Base-by-base conservation (phyloP, 2,113 vertebrate species). In the Aspiorhynchus laticeps region DNA sequence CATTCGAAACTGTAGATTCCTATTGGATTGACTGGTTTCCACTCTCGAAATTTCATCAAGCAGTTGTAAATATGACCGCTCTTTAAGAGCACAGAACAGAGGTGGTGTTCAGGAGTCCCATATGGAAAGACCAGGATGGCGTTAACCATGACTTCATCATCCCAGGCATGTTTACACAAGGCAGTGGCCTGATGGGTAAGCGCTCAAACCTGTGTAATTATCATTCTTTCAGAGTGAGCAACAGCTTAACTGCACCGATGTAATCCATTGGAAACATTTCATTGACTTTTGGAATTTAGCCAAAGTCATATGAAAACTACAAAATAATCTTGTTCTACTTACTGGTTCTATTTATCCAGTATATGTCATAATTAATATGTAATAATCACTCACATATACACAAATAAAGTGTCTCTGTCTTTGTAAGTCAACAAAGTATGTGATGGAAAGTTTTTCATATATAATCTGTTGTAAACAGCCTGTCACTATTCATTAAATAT, bases 91-190 rank as follows among this genome's bases (percentile, higher is more conserved):
- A n/a, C 92, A 94, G 91, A 3, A 9, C 65, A 91, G 89, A 90
- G 87, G 91, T 92, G 91, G 92, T 94, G 92, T 93, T 90, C 92
- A 92, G 93, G 91, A 91, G 89, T 78, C 90, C 91, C 92, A 87
- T 93, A 91, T 93, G 92, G 93, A 93, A 93, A 94, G 88, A 86
- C 88, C 53, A 41, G 51, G 51, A 91, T 90, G 89, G 92, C 92
- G 90, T 91, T 92, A 92, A 93, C 91, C 92, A 92, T 94, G 92
- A 94, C 92, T 89, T 92, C 91, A 93, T 92, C 92, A 92, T 92
- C 93, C 92, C 90, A 93, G 91, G 92, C 93, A 93, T 93, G 93
- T 95, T 95, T 94, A 95, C 92, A 92, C 92, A 93, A 91, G 93
- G 93, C 93, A 91, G 94, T 80, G 93, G 93, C 93, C 92, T 75